These are phyloP conservation scores for Apamea crenata DNA, from an alignment of 2,888 invertebrate species.

Conservation along the genomic window DNA sequence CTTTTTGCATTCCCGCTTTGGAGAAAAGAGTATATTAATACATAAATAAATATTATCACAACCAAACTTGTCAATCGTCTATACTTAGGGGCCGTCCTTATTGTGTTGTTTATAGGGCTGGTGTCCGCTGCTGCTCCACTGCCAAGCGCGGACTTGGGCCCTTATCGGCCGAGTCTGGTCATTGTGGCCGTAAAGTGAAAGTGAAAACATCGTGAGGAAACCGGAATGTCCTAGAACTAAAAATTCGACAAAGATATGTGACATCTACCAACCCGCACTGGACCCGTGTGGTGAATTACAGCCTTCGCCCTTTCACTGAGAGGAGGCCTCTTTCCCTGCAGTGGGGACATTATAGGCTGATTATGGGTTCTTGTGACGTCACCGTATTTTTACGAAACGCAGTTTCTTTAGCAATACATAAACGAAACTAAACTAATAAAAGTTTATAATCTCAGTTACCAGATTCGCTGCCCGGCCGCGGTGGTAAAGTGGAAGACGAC, in stretches of 20 bases:
- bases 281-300: no score
- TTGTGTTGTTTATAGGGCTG: neutral
- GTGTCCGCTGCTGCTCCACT: neutral
- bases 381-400: neutral
- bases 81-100: neutral
- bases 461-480: constrained; percentile 83
- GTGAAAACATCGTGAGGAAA: no score
- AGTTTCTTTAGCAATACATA: neutral
- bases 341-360: no score
- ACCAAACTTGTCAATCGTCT: neutral
- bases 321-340: no score
- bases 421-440: neutral
- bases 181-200: no score
- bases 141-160: neutral
- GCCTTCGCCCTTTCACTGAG: no score
- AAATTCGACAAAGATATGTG: no score
- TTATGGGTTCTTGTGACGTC: neutral
- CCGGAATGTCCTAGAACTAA: no score
- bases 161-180: no score
- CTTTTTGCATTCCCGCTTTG: no score
- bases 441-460: constrained; percentile 74
- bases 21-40: neutral
- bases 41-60: neutral
- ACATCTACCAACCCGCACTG: no score
- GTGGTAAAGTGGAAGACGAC: constrained; percentile 78